phyloP scores from a whole-genome alignment of 1,140 invertebrate species.

The Phenacoccus solenopsis region DNA sequence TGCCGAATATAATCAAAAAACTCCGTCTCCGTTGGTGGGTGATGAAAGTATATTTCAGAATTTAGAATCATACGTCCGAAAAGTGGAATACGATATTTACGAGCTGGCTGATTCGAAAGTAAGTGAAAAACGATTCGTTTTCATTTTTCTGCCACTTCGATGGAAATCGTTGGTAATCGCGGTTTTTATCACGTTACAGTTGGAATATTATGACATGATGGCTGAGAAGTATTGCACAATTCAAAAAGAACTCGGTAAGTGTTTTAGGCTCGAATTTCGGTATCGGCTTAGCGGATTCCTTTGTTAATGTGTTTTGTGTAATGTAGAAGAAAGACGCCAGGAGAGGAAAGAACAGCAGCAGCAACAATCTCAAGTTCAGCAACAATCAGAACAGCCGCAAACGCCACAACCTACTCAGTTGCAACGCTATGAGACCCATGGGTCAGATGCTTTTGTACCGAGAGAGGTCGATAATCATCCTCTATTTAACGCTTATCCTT shows the following conservation, averaged over 20 bases:
- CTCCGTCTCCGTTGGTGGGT: constrained; percentile 37
- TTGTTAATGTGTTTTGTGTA: no score
- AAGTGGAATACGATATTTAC: constrained; percentile 99
- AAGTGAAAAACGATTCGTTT: constrained; percentile 25
- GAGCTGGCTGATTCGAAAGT: constrained; percentile 86
- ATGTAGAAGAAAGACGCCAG: no score
- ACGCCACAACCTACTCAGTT: no score
- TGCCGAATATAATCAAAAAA: not conserved
- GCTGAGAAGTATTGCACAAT: constrained; percentile 99
- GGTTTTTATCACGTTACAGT: no score
- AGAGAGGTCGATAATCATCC: not conserved
- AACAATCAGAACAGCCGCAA: no score
- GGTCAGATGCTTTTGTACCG: no score
- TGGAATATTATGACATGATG: constrained; percentile 95
- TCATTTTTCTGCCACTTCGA: no score
- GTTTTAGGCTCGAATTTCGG: no score
- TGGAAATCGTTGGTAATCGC: no score
- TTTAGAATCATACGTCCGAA: constrained; percentile 92
- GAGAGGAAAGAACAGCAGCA: no score
- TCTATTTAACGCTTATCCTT: constrained; percentile 19
- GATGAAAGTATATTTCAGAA: constrained; percentile 87
- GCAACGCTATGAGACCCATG: constrained; percentile 20
- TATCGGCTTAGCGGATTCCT: no score
- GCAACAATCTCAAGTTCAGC: no score
- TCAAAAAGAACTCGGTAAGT: constrained; percentile 97